phyloP scores from a whole-genome alignment of 2,797 vertebrate species.

The Potorous gilbertii region DNA sequence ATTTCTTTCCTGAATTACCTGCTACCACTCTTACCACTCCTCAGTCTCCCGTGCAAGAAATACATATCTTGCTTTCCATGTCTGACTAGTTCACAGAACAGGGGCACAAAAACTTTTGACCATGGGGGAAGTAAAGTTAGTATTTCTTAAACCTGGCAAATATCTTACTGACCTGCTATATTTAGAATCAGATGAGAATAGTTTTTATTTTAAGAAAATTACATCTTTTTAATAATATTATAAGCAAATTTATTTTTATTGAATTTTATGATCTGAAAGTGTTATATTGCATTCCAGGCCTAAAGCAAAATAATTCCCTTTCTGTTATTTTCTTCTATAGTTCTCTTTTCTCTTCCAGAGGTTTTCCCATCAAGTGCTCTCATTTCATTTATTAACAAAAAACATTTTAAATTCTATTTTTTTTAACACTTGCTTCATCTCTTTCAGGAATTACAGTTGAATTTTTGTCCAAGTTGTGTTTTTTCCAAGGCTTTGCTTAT shows the following conservation, averaged over 20 bases:
- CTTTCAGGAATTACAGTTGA: neutral
- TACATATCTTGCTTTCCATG: neutral
- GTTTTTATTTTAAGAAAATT: neutral
- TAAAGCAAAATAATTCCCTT: neutral
- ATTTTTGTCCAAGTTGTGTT: neutral
- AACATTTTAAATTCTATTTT: neutral
- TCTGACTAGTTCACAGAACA: neutral
- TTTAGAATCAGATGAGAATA: neutral
- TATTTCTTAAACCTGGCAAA: neutral
- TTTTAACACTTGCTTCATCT: neutral
- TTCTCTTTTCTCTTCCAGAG: neutral
- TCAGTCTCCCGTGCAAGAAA: neutral
- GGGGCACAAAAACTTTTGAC: neutral
- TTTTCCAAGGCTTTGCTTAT: neutral
- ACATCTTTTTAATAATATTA: neutral
- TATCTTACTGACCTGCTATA: neutral
- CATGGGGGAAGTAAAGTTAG: neutral
- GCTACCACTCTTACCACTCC: neutral
- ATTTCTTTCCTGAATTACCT: neutral
- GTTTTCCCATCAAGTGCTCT: neutral
- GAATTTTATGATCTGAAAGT: neutral
- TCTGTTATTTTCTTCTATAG: neutral
- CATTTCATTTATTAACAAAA: neutral
- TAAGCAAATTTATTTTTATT: neutral
- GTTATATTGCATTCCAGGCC: neutral